A percentile compares a stretch with the other conserved stretches of the same genome.
These are phyloP conservation scores for Dendrocincla tyrannina DNA, from an alignment of 2,797 vertebrate species.

Conservation along the genomic window DNA sequence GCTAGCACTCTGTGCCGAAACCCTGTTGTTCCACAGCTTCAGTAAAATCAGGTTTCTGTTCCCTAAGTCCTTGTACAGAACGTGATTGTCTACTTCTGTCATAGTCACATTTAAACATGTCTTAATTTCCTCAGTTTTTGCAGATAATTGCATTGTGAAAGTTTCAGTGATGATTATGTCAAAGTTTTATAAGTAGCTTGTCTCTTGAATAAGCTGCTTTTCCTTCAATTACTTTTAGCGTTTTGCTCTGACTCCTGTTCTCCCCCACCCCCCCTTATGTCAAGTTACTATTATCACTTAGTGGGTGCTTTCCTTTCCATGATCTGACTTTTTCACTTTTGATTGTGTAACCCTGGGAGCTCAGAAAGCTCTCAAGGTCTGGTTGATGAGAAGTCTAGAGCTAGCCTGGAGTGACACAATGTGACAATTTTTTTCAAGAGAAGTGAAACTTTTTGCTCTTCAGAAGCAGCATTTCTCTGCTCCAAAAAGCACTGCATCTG, in stretches of 20 bases:
- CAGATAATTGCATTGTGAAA: constrained; percentile 16
- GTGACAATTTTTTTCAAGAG: not conserved
- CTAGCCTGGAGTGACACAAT: not conserved
- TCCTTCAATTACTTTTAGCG: not conserved
- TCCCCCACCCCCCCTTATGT: not conserved
- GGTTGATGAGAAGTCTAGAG: not conserved
- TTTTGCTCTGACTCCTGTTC: not conserved
- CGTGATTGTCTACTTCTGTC: not conserved
- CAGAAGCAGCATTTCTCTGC: not conserved
- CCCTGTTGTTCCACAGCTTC: not conserved
- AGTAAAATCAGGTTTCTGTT: not conserved
- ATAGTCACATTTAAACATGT: not conserved
- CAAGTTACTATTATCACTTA: not conserved
- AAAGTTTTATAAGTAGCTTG: not conserved
- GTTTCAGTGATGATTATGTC: not conserved
- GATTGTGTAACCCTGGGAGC: not conserved
- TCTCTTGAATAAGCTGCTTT: not conserved
- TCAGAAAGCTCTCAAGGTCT: not conserved
- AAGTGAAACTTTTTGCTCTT: not conserved
- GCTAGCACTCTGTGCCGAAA: not conserved
- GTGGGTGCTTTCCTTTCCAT: not conserved
- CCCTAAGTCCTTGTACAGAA: not conserved
- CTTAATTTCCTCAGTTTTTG: not conserved
- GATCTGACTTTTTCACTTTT: not conserved
- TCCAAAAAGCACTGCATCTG: not conserved